Base-by-base conservation (phyloP, 2,888 invertebrate genomes). In the Mycalesis mineus region DNA sequence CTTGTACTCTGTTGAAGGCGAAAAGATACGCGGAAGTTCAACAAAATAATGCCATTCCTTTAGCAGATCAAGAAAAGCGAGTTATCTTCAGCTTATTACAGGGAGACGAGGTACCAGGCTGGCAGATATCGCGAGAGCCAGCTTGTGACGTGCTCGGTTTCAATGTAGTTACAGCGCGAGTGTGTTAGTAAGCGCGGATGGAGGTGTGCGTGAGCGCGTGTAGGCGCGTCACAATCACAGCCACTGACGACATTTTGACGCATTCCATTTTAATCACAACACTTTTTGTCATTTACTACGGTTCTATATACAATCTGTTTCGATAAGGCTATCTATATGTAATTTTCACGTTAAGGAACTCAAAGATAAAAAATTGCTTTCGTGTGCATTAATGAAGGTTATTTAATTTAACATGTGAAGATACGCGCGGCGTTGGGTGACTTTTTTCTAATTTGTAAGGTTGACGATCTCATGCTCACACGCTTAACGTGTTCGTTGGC, bases 61-160 rank as follows among this genome's bases (percentile, higher is more conserved):
- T 73, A 73, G 76, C 75, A 77, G 82, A 85, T 84, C 83, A 82
- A 84, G 84, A 84, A 84, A 84, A 82, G 80, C 83, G 80, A 83
- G 83, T 85, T 85, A 87, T 86, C 87, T 86, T 84, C 84, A 84
- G 87, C 88, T 89, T 88, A 88, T 89, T 89, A 89, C 86, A 82
- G 80, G 79, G 83, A 87, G 83, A 74, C 79, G 75, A 69, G 72
- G 80, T 86, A 89, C 88, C 75, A 88, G 88, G 88, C 80, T 72
- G 70, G 70, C 83, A 86, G 79, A 82, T 75, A 78, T 73, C 70
- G 75, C 71, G 72, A 79, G 85, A 84, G 76, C 73, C 69, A 70
- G 74, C 74, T 75, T 77, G 77, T 88, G 85, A 86, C 85, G 85
- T 82, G 76, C 74, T 72, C 66, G 72, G 72, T 74, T 72, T 78